Conservation (phyloP, 2,113 vertebrate species). For the Phalacrocorax carbo region DNA sequence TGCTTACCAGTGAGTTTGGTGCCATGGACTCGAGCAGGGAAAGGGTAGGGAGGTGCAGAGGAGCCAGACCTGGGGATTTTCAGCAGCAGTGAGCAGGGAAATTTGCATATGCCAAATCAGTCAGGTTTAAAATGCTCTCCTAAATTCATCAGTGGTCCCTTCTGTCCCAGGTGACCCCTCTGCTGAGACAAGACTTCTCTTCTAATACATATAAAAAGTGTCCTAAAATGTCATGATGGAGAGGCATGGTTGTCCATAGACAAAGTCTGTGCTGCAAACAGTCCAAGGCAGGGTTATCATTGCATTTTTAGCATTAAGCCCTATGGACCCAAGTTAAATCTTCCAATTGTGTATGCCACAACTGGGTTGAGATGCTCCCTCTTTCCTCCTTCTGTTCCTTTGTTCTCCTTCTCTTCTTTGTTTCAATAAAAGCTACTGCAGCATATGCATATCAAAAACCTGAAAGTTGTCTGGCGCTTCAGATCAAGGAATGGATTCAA, state of each 20-base stretch:
- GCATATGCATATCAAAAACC: conserved; percentile 60
- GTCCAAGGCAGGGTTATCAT: background rate
- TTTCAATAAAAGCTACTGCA: conserved; percentile 56
- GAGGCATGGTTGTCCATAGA: background rate
- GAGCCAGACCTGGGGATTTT: background rate
- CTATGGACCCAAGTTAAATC: background rate
- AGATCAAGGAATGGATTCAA: conserved; percentile 71
- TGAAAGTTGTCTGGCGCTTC: conserved; percentile 65
- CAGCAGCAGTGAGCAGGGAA: background rate
- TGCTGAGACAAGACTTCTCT: background rate
- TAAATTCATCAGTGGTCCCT: background rate
- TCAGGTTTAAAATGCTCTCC: background rate
- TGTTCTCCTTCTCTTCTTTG: conserved; percentile 48
- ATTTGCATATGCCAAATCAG: background rate
- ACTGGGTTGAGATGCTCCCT: background rate
- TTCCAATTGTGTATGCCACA: background rate
- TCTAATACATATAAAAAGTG: background rate
- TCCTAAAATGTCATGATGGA: background rate
- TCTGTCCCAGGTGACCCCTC: background rate
- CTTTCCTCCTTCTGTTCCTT: conserved; percentile 21
- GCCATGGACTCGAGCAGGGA: background rate
- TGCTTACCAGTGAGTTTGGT: background rate
- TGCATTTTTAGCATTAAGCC: background rate
- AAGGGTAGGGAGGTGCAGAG: background rate
- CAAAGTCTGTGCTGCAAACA: background rate